Evolutionary conservation across 2,888 invertebrate species (phyloP).

Genomic region (Papilio protenor): DNA sequence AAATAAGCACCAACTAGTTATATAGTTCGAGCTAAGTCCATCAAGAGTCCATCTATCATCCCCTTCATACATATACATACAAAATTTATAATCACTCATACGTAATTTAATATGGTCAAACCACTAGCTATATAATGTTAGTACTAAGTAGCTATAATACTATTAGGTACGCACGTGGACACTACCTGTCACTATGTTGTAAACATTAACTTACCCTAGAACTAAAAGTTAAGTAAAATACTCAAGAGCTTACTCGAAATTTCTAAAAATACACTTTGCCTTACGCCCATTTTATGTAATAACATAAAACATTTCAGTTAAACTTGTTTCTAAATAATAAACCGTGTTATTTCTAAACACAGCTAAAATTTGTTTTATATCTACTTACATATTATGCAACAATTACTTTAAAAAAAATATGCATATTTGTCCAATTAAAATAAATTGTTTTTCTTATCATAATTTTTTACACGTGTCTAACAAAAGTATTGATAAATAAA

Average conservation of each 20-base stretch:
- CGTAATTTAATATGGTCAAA: not conserved
- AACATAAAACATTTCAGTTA: not conserved
- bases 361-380: not conserved
- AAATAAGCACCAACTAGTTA: not conserved
- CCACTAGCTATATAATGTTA: no score
- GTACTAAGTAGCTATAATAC: no score
- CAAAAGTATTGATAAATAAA: not conserved
- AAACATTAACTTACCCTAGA: not conserved
- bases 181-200: no score
- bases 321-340: not conserved
- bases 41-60: not conserved
- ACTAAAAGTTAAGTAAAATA: not conserved
- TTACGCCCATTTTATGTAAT: not conserved
- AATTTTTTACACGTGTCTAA: not conserved
- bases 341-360: not conserved
- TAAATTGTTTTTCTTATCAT: not conserved
- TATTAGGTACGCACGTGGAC: no score
- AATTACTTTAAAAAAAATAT: not conserved
- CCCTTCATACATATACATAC: not conserved
- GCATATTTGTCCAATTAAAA: not conserved
- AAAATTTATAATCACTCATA: not conserved
- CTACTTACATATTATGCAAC: not conserved
- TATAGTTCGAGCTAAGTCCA: not conserved
- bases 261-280: not conserved
- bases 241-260: not conserved